Evolutionary conservation across 2,797 vertebrate species (phyloP).

Genomic region (Streptopelia turtur): DNA sequence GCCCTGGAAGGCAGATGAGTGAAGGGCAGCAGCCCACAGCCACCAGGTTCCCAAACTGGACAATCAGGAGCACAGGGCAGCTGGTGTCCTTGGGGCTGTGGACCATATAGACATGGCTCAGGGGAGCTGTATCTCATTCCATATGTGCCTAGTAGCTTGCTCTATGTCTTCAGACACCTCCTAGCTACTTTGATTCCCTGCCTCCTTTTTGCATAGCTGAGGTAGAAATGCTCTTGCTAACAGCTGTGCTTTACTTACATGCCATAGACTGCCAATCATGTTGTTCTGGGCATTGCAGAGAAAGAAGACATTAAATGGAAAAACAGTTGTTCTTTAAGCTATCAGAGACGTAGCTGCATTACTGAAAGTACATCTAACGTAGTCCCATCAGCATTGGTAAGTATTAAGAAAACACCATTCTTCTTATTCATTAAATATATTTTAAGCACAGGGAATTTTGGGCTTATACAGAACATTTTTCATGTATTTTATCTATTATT

Average conservation of each 20-base stretch:
- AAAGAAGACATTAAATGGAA: neutral
- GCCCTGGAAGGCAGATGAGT: neutral
- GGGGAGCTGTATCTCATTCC: neutral
- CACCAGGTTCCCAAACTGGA: neutral
- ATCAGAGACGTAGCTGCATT: neutral
- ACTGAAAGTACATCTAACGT: neutral
- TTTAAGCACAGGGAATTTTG: neutral
- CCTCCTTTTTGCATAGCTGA: neutral
- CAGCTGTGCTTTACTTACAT: neutral
- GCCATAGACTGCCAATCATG: neutral
- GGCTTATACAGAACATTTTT: neutral
- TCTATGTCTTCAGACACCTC: neutral
- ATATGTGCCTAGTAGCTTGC: neutral
- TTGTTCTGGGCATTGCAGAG: neutral
- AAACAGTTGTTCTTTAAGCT: neutral
- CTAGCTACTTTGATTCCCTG: neutral
- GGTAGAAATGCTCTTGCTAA: neutral
- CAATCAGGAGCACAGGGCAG: neutral
- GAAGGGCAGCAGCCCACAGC: rapidly evolving
- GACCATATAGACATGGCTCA: neutral
- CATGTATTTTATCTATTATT: neutral
- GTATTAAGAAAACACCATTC: neutral
- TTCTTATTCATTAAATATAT: neutral
- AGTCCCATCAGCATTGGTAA: neutral
- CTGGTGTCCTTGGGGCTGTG: neutral